Evolutionary conservation across 2,797 vertebrate genomes (phyloP).

Genomic region (Dryobates pubescens): DNA sequence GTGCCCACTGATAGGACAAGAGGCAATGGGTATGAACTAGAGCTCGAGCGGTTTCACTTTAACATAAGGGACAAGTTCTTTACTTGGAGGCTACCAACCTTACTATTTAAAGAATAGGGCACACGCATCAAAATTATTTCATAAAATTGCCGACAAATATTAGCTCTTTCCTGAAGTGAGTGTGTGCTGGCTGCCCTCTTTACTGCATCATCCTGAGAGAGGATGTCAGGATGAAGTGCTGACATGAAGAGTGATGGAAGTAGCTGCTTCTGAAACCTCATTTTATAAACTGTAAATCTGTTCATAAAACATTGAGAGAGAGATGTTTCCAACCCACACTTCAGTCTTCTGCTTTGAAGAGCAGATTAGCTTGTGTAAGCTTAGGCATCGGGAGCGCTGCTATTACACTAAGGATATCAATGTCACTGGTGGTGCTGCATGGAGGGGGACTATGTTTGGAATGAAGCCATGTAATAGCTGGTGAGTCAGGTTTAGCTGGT

Average conservation of each 20-base stretch:
- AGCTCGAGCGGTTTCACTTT: too few species aligned
- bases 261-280: constrained; percentile 16
- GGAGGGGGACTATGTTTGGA: neutral
- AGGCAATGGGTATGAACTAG: too few species aligned
- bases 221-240: neutral
- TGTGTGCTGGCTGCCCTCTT: neutral
- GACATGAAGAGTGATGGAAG: neutral
- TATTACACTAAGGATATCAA: neutral
- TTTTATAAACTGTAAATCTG: constrained; percentile 11
- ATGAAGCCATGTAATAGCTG: neutral
- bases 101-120: neutral
- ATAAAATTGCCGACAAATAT: neutral
- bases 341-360: neutral
- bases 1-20: too few species aligned
- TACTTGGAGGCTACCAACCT: neutral
- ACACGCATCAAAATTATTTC: neutral
- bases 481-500: neutral
- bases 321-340: neutral
- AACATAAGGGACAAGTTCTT: too few species aligned
- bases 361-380: neutral
- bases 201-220: neutral
- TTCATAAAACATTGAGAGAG: neutral
- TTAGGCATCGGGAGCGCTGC: neutral
- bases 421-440: neutral
- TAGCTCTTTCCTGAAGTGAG: neutral